phyloP scores from a whole-genome alignment of 1,140 invertebrate species.

The Leptestheria dahalacensis region DNA sequence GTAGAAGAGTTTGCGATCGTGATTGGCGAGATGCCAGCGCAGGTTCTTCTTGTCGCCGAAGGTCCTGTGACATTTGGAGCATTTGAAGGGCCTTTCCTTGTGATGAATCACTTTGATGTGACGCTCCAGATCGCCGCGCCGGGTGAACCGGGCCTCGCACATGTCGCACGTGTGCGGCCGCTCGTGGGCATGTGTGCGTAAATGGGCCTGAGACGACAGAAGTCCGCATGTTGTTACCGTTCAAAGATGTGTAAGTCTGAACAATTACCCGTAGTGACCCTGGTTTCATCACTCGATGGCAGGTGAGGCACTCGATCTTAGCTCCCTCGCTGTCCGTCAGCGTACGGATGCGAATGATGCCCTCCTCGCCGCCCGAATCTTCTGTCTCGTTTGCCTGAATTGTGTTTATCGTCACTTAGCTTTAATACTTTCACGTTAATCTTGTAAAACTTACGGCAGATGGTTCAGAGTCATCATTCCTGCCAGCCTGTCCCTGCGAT shows the following conservation, averaged over 20 bases:
- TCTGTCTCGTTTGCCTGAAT: conserved; percentile 1
- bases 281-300: conserved; percentile 24
- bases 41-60: conserved; percentile 22
- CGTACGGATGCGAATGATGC: neutral
- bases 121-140: conserved; percentile 24
- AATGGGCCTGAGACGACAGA: conserved; percentile 17
- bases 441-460: neutral
- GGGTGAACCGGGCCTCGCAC: conserved; percentile 24
- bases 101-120: conserved; percentile 23
- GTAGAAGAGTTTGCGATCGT: conserved; percentile 10
- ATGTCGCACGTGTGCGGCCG: conserved; percentile 23
- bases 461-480: neutral
- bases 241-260: too few species aligned
- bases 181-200: conserved; percentile 20
- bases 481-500: neutral
- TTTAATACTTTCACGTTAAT: neutral
- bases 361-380: conserved; percentile 2
- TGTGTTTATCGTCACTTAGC: neutral
- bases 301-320: conserved; percentile 23
- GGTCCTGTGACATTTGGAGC: conserved; percentile 18
- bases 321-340: conserved; percentile 11
- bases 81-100: conserved; percentile 20
- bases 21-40: conserved; percentile 19
- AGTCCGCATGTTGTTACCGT: too few species aligned
- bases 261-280: conserved; percentile 21